Evolutionary conservation across 2,113 vertebrate species (phyloP).

Genomic region (Tetrax tetrax): DNA sequence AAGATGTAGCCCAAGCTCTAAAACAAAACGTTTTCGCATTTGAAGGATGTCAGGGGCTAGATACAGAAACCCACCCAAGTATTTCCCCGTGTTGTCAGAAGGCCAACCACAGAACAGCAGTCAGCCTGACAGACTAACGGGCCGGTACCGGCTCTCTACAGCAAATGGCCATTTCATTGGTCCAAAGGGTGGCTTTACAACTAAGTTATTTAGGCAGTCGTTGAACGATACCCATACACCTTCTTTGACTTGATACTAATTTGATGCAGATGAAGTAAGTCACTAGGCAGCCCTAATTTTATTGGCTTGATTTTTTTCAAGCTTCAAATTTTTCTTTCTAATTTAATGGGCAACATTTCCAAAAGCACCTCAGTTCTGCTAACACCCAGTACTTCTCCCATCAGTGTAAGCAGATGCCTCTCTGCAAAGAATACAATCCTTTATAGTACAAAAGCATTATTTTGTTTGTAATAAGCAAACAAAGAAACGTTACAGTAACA

Average conservation of each 20-base stretch:
- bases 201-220: background rate
- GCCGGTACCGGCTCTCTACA: background rate
- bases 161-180: background rate
- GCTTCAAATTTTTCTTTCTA: background rate
- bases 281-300: background rate
- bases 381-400: background rate
- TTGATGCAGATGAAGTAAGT: background rate
- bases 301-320: background rate
- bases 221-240: background rate
- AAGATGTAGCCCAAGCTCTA: background rate
- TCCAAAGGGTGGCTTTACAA: background rate
- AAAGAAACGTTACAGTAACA: background rate
- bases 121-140: background rate
- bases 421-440: background rate
- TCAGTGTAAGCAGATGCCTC: rapidly evolving
- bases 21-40: rapidly evolving
- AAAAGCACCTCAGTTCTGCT: background rate
- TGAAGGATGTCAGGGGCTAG: background rate
- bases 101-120: background rate
- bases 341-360: background rate
- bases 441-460: background rate
- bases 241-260: background rate
- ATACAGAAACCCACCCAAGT: background rate
- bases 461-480: background rate
- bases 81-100: rapidly evolving